These are phyloP conservation scores for Drosophila histrio DNA, from an alignment of 2,888 invertebrate genomes.

Conservation along the genomic window DNA sequence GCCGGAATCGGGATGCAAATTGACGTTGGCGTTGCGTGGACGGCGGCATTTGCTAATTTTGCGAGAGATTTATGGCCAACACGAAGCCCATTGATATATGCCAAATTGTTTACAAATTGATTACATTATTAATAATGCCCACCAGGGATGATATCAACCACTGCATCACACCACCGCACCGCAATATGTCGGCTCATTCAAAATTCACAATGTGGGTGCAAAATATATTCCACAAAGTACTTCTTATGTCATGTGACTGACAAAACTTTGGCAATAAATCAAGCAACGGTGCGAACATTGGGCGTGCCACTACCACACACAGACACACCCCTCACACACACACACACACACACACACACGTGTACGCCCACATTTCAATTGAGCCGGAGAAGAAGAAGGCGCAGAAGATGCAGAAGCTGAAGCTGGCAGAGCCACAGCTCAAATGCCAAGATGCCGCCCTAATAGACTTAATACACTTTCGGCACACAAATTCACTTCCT, in stretches of 20 bases:
- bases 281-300: slow-evolving; percentile 59
- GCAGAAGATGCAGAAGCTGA: neutral
- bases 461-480: slow-evolving; percentile 79
- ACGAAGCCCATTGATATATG: slow-evolving; percentile 76
- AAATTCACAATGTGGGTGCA: slow-evolving; percentile 54
- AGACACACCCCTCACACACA: slow-evolving; percentile 7
- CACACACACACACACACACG: slow-evolving; percentile 24
- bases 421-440: slow-evolving; percentile 31
- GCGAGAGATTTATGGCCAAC: slow-evolving; percentile 69
- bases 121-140: slow-evolving; percentile 78
- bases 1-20: slow-evolving; percentile 53
- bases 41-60: slow-evolving; percentile 64
- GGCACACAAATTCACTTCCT: slow-evolving; percentile 78
- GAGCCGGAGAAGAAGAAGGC: neutral
- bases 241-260: slow-evolving; percentile 76
- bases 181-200: slow-evolving; percentile 48
- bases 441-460: slow-evolving; percentile 75
- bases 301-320: slow-evolving; percentile 14
- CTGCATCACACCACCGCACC: neutral
- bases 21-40: slow-evolving; percentile 53
- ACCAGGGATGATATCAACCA: slow-evolving; percentile 22
- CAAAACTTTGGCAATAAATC: slow-evolving; percentile 78
- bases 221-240: slow-evolving; percentile 66
- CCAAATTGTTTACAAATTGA: slow-evolving; percentile 79
- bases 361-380: slow-evolving; percentile 51